These are phyloP conservation scores for Tonatia bakeri DNA, from an alignment of 2,113 vertebrate species.

Conservation along the genomic window DNA sequence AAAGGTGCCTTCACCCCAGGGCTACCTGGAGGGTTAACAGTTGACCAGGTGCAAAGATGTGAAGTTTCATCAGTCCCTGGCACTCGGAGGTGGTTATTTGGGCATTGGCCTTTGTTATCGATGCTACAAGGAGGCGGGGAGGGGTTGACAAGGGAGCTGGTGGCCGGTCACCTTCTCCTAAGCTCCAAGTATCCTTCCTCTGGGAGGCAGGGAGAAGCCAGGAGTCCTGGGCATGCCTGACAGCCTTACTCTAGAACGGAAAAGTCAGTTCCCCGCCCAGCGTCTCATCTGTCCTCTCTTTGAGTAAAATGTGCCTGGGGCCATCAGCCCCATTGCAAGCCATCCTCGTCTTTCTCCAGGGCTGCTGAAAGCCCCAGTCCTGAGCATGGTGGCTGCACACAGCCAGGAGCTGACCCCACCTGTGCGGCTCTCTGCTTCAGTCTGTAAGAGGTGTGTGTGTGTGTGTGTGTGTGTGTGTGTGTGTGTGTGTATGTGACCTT, in stretches of 20 bases:
- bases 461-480: fast-evolving
- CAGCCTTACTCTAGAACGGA: neutral
- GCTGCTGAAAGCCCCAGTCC: neutral
- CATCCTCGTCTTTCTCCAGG: too few species aligned
- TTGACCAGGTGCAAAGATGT: too few species aligned
- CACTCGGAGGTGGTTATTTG: neutral
- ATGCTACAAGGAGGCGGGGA: neutral
- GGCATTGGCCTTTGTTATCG: neutral
- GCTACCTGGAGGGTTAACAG: neutral
- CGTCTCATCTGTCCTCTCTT: neutral
- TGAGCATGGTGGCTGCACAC: too few species aligned
- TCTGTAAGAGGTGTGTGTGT: neutral
- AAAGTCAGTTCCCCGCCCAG: neutral
- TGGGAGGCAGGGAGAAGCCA: neutral
- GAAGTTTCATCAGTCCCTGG: neutral
- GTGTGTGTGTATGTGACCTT: neutral
- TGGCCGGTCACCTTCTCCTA: neutral
- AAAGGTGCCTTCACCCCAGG: neutral
- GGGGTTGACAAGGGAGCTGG: neutral
- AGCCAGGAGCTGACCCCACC: neutral
- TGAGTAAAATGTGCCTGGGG: too few species aligned
- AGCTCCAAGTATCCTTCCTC: neutral
- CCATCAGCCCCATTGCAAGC: neutral
- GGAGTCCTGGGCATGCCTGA: neutral
- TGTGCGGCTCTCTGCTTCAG: neutral